A percentile compares a stretch with the other conserved stretches of the same genome.
Conservation (phyloP, 2,797 vertebrate species). For the Ctenochaetus hawaiiensis region DNA sequence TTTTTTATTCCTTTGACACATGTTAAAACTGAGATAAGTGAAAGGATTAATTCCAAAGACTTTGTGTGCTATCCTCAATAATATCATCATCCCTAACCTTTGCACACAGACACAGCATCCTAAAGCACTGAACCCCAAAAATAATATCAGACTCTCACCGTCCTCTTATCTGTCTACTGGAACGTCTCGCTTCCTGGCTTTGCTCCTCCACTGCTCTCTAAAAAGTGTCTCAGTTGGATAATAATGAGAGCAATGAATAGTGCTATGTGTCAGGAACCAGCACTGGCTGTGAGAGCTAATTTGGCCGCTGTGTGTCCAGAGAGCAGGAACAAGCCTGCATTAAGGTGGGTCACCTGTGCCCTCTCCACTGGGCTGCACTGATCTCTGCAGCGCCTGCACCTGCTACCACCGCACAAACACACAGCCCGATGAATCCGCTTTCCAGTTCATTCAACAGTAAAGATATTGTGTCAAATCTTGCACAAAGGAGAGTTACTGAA, state of each 20-base stretch:
- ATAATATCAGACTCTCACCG: constrained; percentile 32
- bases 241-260: constrained; percentile 82
- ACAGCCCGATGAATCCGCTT: constrained; percentile 16
- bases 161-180: constrained; percentile 45
- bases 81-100: background rate
- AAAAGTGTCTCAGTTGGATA: constrained; percentile 65
- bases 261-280: constrained; percentile 62
- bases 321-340: constrained; percentile 39
- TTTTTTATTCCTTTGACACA: background rate
- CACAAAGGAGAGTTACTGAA: constrained; percentile 19
- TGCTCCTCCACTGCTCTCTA: constrained; percentile 42
- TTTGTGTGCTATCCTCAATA: background rate
- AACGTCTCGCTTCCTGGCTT: constrained; percentile 38
- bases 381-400: constrained; percentile 66
- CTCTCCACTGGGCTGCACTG: constrained; percentile 61
- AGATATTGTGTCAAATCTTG: constrained; percentile 23
- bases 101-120: background rate
- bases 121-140: constrained; percentile 5
- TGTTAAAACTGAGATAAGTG: background rate
- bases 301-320: constrained; percentile 64
- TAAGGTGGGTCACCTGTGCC: constrained; percentile 41
- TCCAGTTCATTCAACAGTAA: constrained; percentile 42
- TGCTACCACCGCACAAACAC: constrained; percentile 50
- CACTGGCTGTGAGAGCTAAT: constrained; percentile 68
- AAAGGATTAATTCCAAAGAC: background rate